These are phyloP conservation scores for Toxotes lorentzi DNA, from an alignment of 2,797 vertebrate genomes.

Conservation along the genomic window DNA sequence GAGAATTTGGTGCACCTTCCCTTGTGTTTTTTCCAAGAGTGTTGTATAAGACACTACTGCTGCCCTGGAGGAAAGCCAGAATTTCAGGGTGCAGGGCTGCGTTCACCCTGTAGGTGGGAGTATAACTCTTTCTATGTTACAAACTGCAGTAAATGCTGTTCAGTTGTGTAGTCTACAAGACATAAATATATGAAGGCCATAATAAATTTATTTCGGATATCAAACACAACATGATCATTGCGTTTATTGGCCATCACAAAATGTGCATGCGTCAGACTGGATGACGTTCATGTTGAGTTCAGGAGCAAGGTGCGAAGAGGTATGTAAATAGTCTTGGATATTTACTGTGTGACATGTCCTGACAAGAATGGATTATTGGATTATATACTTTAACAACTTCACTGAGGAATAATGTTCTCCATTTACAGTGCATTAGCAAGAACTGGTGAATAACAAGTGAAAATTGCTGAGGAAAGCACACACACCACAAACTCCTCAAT, in stretches of 20 bases:
- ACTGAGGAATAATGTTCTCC: slow-evolving; percentile 36
- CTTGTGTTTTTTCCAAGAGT: background rate
- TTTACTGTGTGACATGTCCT: slow-evolving; percentile 61
- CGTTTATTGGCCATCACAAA: slow-evolving; percentile 52
- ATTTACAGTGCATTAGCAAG: background rate
- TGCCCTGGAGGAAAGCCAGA: background rate
- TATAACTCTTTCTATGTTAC: slow-evolving; percentile 53
- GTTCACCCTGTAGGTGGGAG: slow-evolving; percentile 74
- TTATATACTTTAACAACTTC: slow-evolving; percentile 55
- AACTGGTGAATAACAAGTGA: background rate
- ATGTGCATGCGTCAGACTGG: slow-evolving; percentile 19
- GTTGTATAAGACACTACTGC: background rate
- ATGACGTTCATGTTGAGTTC: slow-evolving; percentile 36
- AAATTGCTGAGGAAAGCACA: slow-evolving; percentile 1
- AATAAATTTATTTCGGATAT: slow-evolving; percentile 36
- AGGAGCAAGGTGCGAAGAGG: slow-evolving; percentile 59
- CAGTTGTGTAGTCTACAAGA: background rate
- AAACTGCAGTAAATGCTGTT: background rate
- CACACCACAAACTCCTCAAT: background rate
- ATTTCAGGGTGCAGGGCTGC: slow-evolving; percentile 36
- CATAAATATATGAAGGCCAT: slow-evolving; percentile 14
- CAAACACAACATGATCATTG: slow-evolving; percentile 34
- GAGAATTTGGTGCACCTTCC: background rate
- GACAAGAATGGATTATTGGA: slow-evolving; percentile 62
- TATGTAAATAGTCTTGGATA: slow-evolving; percentile 66